Evolutionary conservation across 2,888 invertebrate genomes (phyloP).

Genomic region (Thysanoteuthis rhombus): DNA sequence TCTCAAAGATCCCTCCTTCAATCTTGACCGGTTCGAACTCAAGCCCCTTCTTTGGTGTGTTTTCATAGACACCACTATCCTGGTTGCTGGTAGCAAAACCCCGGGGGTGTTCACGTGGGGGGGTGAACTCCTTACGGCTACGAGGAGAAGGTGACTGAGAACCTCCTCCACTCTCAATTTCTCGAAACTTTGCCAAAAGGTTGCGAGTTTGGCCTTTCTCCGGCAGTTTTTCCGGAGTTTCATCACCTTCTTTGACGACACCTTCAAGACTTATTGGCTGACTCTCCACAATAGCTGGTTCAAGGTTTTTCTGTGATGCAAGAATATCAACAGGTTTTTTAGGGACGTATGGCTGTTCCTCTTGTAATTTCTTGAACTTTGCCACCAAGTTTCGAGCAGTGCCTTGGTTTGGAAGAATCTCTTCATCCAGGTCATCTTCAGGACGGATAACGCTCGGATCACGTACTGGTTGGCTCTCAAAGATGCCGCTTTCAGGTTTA

Average conservation of each 20-base stretch:
- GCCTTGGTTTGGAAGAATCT: conserved; percentile 53
- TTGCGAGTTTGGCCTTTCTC: conserved; percentile 49
- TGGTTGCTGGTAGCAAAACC: conserved; percentile 20
- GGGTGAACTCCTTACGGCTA: conserved; percentile 49
- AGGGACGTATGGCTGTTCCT: conserved; percentile 33
- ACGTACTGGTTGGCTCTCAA: conserved; percentile 52
- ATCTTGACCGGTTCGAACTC: conserved; percentile 42
- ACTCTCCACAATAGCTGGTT: conserved; percentile 54
- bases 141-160: conserved; percentile 36
- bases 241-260: conserved; percentile 45
- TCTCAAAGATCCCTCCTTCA: conserved; percentile 58
- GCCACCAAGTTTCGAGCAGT: conserved; percentile 53
- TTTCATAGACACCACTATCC: conserved; percentile 49
- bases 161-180: conserved; percentile 41
- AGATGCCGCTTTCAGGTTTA: conserved; percentile 53
- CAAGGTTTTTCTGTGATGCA: conserved; percentile 47
- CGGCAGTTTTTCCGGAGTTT: conserved; percentile 43
- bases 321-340: conserved; percentile 50
- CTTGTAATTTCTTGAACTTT: conserved; percentile 54
- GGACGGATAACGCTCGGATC: conserved; percentile 53
- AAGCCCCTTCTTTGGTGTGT: conserved; percentile 43
- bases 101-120: conserved; percentile 37
- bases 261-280: conserved; percentile 43
- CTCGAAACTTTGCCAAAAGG: conserved; percentile 46
- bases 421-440: conserved; percentile 45